Conservation (phyloP, 2,113 vertebrate species). For the Coracopsis vasa region DNA sequence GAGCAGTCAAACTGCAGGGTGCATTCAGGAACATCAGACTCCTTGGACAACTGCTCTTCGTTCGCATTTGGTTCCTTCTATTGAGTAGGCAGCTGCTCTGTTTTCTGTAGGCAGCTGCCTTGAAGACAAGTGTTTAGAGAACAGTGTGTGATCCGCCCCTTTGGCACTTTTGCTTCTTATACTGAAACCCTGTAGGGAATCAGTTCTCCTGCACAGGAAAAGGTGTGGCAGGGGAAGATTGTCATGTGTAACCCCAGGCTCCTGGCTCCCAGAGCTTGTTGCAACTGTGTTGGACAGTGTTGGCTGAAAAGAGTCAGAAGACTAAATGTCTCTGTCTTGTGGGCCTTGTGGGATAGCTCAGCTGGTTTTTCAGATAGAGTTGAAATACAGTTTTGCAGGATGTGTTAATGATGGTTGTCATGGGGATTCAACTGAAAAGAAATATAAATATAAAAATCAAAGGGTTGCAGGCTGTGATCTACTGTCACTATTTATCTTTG, state of each 20-base stretch:
- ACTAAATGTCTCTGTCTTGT: neutral
- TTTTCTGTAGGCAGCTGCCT: neutral
- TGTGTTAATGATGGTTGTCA: constrained; percentile 10
- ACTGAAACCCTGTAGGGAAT: neutral
- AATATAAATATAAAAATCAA: constrained; percentile 38
- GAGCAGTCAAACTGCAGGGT: neutral
- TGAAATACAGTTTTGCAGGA: neutral
- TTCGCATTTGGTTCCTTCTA: neutral
- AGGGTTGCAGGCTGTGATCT: constrained; percentile 17
- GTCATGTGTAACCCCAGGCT: neutral
- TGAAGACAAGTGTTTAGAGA: neutral
- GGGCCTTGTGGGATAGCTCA: neutral
- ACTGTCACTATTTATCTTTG: constrained; percentile 24
- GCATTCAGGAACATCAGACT: neutral
- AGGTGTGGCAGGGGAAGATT: neutral
- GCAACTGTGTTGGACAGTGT: fast-evolving
- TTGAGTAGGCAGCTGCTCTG: neutral
- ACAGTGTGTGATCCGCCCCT: neutral
- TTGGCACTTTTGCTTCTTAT: neutral
- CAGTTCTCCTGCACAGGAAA: neutral
- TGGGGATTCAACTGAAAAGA: constrained; percentile 42
- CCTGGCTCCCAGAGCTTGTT: neutral
- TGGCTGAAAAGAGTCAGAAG: neutral
- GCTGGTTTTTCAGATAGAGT: neutral
- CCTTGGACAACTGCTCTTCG: neutral